Percentiles rank a stretch among this genome's conserved stretches.
These are phyloP conservation scores for Leucopsar rothschildi DNA, from an alignment of 2,113 vertebrate species.

Conservation along the genomic window DNA sequence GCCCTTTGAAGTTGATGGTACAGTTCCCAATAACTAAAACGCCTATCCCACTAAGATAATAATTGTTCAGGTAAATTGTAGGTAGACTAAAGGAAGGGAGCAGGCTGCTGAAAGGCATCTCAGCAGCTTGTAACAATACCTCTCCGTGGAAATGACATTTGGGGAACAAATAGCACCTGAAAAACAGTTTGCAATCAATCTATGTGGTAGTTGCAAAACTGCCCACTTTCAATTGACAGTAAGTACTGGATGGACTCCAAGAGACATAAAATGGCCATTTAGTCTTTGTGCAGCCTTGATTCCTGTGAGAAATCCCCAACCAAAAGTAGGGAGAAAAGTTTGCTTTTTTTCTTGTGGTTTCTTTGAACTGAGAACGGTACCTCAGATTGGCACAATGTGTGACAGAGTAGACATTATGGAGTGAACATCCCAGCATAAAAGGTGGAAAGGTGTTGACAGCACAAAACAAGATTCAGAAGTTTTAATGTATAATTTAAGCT, in stretches of 20 bases:
- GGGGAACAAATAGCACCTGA: neutral
- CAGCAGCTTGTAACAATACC: neutral
- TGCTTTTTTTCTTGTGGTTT: neutral
- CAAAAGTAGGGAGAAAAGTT: neutral
- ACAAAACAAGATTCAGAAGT: neutral
- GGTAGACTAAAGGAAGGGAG: neutral
- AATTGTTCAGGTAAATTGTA: slow-evolving; percentile 29
- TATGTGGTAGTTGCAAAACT: neutral
- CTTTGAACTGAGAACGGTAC: neutral
- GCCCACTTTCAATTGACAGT: neutral
- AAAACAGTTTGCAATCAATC: neutral
- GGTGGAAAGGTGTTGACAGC: neutral
- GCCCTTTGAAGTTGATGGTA: slow-evolving; percentile 26
- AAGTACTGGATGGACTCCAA: neutral
- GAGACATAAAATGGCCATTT: neutral
- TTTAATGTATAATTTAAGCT: neutral
- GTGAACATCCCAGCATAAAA: neutral
- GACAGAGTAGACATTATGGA: neutral
- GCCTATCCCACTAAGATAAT: slow-evolving; percentile 39
- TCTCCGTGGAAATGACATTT: slow-evolving; percentile 25
- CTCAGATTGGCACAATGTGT: neutral
- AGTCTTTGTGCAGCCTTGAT: neutral
- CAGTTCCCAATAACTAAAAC: neutral
- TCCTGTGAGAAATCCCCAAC: neutral
- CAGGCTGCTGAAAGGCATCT: neutral